Percentiles rank a stretch among this genome's conserved stretches.
Conservation (phyloP, 2,113 vertebrate species). For the Odontesthes bonariensis region DNA sequence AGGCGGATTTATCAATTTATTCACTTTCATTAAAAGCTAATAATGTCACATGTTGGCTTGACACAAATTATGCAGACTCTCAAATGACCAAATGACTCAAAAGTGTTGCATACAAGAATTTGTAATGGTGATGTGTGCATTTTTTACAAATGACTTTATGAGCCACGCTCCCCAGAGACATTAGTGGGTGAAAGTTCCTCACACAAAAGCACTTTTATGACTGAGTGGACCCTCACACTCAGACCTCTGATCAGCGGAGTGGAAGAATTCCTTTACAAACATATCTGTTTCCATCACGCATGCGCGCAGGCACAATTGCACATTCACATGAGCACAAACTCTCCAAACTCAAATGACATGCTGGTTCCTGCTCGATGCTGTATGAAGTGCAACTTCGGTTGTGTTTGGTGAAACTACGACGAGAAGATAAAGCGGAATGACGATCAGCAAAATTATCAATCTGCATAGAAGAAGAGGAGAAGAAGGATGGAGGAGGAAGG, state of each 20-base stretch:
- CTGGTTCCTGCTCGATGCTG: not conserved
- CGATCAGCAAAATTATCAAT: constrained; percentile 27
- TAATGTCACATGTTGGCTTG: not conserved
- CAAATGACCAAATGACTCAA: too few relatives aligned
- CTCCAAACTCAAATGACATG: not conserved
- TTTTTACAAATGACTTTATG: not conserved
- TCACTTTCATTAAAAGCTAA: not conserved
- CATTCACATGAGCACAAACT: constrained; percentile 8
- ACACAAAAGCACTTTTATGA: constrained; percentile 63
- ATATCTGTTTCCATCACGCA: constrained; percentile 30
- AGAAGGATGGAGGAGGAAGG: constrained; percentile 1
- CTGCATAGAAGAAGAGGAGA: constrained; percentile 27
- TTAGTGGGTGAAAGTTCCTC: constrained; percentile 54
- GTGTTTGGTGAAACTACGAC: constrained; percentile 22
- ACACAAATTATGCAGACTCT: too few relatives aligned
- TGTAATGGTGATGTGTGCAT: not conserved
- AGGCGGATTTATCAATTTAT: not conserved
- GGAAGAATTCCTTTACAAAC: constrained; percentile 56
- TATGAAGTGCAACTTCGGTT: not conserved
- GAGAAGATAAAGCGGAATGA: constrained; percentile 22
- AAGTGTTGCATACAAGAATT: not conserved
- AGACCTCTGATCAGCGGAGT: constrained; percentile 59
- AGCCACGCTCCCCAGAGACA: constrained; percentile 31
- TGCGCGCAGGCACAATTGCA: not conserved
- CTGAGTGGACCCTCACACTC: constrained; percentile 40